phyloP scores from a whole-genome alignment of 2,888 invertebrate genomes.

The Drosophila koepferae region DNA sequence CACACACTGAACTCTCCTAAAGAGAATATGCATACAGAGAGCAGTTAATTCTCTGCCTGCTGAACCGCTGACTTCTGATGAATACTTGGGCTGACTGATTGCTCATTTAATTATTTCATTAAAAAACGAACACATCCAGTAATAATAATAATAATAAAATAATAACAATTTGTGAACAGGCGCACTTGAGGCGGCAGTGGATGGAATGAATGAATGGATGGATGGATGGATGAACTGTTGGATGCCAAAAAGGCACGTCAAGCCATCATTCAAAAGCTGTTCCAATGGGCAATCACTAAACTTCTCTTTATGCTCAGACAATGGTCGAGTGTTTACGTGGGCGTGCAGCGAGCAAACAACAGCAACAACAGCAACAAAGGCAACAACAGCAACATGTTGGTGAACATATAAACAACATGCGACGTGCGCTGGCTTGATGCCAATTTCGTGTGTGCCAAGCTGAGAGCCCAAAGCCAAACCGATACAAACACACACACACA shows the following conservation, averaged over 20 bases:
- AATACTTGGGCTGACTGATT: constrained; percentile 37
- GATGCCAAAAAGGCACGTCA: constrained; percentile 55
- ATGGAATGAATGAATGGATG: constrained; percentile 12
- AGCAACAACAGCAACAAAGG: constrained; percentile 1
- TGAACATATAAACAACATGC: constrained; percentile 64
- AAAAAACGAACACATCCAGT: constrained; percentile 36
- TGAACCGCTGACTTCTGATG: constrained; percentile 19
- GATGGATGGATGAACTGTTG: constrained; percentile 35
- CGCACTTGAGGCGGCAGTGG: constrained; percentile 39
- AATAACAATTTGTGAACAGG: constrained; percentile 54
- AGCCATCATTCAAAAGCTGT: constrained; percentile 72
- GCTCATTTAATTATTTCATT: constrained; percentile 66
- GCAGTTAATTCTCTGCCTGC: neutral
- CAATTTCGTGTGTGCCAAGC: constrained; percentile 57
- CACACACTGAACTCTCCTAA: neutral
- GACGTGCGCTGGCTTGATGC: constrained; percentile 67
- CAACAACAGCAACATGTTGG: constrained; percentile 40
- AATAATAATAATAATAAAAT: constrained; percentile 50
- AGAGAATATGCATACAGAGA: neutral
- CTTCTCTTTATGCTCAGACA: constrained; percentile 29
- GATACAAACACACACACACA: constrained; percentile 10
- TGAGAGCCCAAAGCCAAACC: constrained; percentile 26
- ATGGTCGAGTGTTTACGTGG: constrained; percentile 64
- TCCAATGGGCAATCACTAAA: constrained; percentile 49
- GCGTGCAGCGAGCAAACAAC: constrained; percentile 52